Evolutionary conservation across 2,888 invertebrate genomes (phyloP).

Genomic region (Machimus atricapillus): DNA sequence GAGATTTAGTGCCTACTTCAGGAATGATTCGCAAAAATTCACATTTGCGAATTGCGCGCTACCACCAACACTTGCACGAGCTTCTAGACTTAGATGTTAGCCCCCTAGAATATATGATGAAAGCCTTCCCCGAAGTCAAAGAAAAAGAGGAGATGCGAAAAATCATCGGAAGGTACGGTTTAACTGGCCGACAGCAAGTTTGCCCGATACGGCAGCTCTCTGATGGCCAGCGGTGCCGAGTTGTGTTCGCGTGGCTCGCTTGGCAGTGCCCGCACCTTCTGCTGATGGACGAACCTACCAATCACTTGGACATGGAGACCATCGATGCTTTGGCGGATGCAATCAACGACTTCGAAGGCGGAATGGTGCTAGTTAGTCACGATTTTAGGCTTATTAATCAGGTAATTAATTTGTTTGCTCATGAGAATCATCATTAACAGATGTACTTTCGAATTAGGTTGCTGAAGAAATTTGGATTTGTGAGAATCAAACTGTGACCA

Average conservation of each 20-base stretch:
- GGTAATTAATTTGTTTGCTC: constrained; percentile 65
- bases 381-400: constrained; percentile 99
- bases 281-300: constrained; percentile 83
- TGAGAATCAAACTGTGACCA: constrained; percentile 92
- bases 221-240: constrained; percentile 97
- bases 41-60: constrained; percentile 95
- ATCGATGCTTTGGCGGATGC: constrained; percentile 98
- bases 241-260: constrained; percentile 98
- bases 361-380: constrained; percentile 99
- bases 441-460: constrained; percentile 70
- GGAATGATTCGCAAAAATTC: constrained; percentile 99
- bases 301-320: constrained; percentile 97
- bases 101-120: constrained; percentile 98
- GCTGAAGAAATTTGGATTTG: constrained; percentile 99
- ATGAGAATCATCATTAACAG: background rate
- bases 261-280: constrained; percentile 97
- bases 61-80: constrained; percentile 99
- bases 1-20: constrained; percentile 92
- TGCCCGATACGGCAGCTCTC: constrained; percentile 70
- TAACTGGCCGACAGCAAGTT: constrained; percentile 95
- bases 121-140: constrained; percentile 93
- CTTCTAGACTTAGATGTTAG: constrained; percentile 92
- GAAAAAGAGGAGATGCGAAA: constrained; percentile 99
- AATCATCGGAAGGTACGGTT: constrained; percentile 97
- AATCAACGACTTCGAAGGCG: constrained; percentile 96